Percentiles rank a stretch among this genome's conserved stretches.
Conservation (phyloP, 2,888 invertebrate genomes). For the Acronicta psi region DNA sequence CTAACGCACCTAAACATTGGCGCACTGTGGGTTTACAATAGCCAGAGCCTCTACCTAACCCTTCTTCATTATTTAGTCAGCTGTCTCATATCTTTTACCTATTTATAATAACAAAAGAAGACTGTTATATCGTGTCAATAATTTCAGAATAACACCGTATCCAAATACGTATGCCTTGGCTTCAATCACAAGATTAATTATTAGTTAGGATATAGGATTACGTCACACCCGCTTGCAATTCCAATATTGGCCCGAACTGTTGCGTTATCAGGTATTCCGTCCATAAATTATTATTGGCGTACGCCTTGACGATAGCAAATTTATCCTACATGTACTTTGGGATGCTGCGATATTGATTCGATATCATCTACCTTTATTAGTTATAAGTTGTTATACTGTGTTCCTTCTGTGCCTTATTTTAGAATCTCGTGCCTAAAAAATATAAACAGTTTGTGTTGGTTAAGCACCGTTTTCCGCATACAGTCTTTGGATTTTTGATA, state of each 20-base stretch:
- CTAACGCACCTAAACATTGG: no score
- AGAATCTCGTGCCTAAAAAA: no score
- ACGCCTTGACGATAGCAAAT: slow-evolving; percentile 45
- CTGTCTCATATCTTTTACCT: no score
- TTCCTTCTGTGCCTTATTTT: no score
- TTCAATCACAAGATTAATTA: slow-evolving; percentile 13
- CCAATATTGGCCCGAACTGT: slow-evolving; percentile 51
- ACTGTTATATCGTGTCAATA: no score
- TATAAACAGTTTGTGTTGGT: no score
- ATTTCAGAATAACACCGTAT: background rate
- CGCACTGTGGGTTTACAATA: no score
- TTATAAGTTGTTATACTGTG: slow-evolving; percentile 6
- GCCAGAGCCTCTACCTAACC: no score
- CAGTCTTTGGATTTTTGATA: no score
- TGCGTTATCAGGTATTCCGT: slow-evolving; percentile 53
- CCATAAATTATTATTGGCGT: slow-evolving; percentile 60
- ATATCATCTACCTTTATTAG: slow-evolving; percentile 10
- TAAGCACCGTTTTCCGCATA: no score
- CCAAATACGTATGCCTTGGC: background rate
- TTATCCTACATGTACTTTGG: slow-evolving; percentile 43
- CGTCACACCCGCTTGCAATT: slow-evolving; percentile 43
- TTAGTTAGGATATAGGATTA: slow-evolving; percentile 28
- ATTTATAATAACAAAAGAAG: no score
- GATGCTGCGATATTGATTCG: slow-evolving; percentile 23
- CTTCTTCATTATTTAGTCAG: no score